Evolutionary conservation across 2,797 vertebrate genomes (phyloP), one percentile per base, ranked within the genome.

Genomic region (Pangasius sanitwongsei): DNA sequence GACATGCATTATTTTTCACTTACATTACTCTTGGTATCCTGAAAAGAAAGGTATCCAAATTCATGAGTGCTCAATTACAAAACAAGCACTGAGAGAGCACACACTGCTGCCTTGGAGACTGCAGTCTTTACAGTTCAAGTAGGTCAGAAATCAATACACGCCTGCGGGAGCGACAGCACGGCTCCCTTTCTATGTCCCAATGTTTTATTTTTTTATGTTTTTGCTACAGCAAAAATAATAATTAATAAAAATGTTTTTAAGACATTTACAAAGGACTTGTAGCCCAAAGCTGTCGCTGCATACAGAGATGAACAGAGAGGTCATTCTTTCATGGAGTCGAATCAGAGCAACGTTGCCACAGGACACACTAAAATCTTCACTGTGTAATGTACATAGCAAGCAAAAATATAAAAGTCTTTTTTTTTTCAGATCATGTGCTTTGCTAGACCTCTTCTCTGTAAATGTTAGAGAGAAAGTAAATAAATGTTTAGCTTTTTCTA

Each of bases 61-160:
- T 85, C 48, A 23, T 12, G 15, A 41, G 37, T 77, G n/a, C 57
- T 86, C 34, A 16, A 57, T 86, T 65, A 61, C 70, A 59, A 87
- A 84, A n/a, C 16, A 85, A 85, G 63, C 20, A 85, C 57, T 72
- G 23, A 48, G 25, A 78, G 69, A 81, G 93, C 94, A 89, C 75
- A 87, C 81, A 87, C 55, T 87, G 83, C 83, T 72, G 86, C 92
- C 23, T 77, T 15, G 69, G 87, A 87, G 87, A 77, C 16, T 72
- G 88, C 85, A 75, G 83, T 86, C 85, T 89, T 67, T 61, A 92
- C 92, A 93, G 94, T 94, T 94, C 91, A 95, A 95, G 93, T 88
- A 90, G 92, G 92, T 72, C 90, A 94, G 91, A 87, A 93, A 96
- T 95, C 95, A 93, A 96, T 95, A 95, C 77, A 91, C 87, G 92